Evolutionary conservation across 2,888 invertebrate genomes (phyloP), one percentile per base, ranked within the genome.

Genomic region (Griposia aprilina): DNA sequence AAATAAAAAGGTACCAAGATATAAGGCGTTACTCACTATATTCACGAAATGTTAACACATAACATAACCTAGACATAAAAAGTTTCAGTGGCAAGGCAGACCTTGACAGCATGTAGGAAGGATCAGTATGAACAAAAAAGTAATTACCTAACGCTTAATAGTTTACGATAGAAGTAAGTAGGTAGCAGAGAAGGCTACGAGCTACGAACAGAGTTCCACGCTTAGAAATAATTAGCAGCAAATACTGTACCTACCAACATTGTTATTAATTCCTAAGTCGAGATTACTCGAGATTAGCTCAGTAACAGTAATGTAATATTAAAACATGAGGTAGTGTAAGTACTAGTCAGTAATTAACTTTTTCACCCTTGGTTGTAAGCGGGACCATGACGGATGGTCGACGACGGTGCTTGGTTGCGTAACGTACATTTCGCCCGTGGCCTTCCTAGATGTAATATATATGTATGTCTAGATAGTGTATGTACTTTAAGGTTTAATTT

Each of bases 351-450:
- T 82, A 85, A 84, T 83, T 86, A 88, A 73, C 76, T 70, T 80
- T 68, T 74, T 76, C 78, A 78, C 78, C 84, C 87, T 85, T 80
- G 81, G 81, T 74, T 81, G 82, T 78, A 78, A 80, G 86, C 76
- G 81, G 89, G 90, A 93, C 90, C 95, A 90, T 95, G 94, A 94
- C 95, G 93, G 94, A 94, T 94, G 93, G 93, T 91, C 92, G 91
- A 41, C 41, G 41, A 91, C 92, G 92, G 88, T 93, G 93, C 93
- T 93, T 90, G 91, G 91, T 90, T 93, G 93, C 92, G 90, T 91
- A 90, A 92, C 90, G 89, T 90, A 86, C 91, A 91, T 91, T 93
- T 91, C 91, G 91, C 90, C 93, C 93, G 91, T 94, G 93, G 94
- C 93, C 94, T 93, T 92, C 88, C 74, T 74, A 79, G 81, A 86